Conservation (phyloP, 2,113 vertebrate genomes). For the Balaenoptera acutorostrata region DNA sequence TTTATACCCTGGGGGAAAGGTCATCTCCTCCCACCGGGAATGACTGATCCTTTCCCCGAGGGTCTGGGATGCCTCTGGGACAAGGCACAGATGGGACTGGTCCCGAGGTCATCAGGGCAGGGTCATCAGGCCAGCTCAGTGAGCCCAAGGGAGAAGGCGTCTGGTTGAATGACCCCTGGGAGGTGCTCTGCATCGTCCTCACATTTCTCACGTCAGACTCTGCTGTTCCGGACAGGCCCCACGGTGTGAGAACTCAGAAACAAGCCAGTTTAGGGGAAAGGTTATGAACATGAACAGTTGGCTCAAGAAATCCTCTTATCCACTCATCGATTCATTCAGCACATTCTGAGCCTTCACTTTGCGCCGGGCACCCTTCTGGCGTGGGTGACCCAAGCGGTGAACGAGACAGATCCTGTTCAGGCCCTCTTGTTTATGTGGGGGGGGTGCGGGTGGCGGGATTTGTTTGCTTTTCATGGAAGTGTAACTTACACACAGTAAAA, state of each 20-base stretch:
- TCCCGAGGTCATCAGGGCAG: not conserved
- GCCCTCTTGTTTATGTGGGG: not conserved
- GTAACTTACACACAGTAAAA: not conserved
- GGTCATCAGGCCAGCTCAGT: not conserved
- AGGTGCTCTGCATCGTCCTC: not conserved
- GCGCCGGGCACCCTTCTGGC: not conserved
- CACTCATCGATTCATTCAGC: not conserved
- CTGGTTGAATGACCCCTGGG: not conserved
- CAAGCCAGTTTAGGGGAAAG: not conserved
- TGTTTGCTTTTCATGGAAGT: not conserved
- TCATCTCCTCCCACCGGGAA: not conserved
- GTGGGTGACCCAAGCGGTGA: accelerated
- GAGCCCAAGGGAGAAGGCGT: not conserved
- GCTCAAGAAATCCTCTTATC: not conserved
- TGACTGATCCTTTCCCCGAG: not conserved
- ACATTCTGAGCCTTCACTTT: not conserved
- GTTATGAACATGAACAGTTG: not conserved
- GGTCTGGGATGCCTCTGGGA: not conserved
- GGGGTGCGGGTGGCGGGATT: accelerated
- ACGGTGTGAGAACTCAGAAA: not conserved
- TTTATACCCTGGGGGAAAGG: not conserved
- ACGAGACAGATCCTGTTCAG: not conserved
- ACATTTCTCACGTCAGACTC: no score
- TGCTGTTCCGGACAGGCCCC: not conserved
- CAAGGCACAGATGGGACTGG: not conserved